Percentiles rank a stretch among this genome's conserved stretches.
phyloP scores from a whole-genome alignment of 2,113 vertebrate genomes.

The Entelurus aequoreus region DNA sequence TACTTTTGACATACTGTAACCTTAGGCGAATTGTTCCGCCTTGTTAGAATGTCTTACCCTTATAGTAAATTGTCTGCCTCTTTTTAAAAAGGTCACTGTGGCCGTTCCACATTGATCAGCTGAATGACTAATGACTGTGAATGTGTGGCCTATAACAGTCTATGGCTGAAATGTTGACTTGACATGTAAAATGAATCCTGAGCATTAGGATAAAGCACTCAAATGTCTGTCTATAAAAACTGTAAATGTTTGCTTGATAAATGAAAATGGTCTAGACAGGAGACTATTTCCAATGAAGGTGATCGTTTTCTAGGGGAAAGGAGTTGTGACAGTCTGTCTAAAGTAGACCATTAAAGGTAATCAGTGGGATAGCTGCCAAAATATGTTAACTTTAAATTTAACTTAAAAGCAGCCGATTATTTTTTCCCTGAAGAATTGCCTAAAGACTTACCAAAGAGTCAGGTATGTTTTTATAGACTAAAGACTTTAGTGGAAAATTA shows the following conservation, averaged over 20 bases:
- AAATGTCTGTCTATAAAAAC: slow-evolving; percentile 7
- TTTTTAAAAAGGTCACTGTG: slow-evolving; percentile 1
- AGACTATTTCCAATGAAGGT: background rate
- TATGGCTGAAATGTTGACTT: slow-evolving; percentile 2
- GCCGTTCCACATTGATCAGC: background rate
- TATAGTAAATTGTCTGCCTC: background rate
- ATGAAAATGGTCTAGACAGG: background rate
- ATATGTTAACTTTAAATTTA: too few relatives aligned
- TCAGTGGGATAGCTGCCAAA: too few relatives aligned
- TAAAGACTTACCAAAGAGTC: too few relatives aligned
- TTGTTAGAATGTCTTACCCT: background rate
- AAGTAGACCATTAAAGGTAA: background rate
- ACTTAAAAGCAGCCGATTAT: too few relatives aligned
- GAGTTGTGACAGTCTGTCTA: background rate
- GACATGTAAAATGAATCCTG: slow-evolving; percentile 21
- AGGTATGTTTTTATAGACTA: too few relatives aligned
- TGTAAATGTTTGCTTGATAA: slow-evolving; percentile 1
- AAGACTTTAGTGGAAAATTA: too few relatives aligned
- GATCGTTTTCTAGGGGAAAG: background rate
- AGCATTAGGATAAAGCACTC: slow-evolving; percentile 20
- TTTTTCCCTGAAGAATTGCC: too few relatives aligned
- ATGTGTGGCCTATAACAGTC: slow-evolving; percentile 21
- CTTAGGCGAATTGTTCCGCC: background rate
- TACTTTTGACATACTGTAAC: background rate
- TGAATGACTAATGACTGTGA: slow-evolving; percentile 21